Evolutionary conservation across 1,140 invertebrate species (phyloP).

Genomic region (Nymphalis io): DNA sequence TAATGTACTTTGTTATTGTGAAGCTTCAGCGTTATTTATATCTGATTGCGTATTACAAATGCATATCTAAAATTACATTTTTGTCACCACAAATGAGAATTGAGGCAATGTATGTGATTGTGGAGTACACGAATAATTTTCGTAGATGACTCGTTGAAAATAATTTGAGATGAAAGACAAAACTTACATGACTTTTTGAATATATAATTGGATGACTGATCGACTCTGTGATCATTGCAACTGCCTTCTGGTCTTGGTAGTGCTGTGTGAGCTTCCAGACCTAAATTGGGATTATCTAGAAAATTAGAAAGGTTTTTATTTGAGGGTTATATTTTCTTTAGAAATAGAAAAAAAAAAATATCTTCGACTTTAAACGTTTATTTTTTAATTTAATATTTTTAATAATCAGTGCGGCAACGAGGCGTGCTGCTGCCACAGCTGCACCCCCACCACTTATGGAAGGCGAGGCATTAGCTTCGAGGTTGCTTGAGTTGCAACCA

Average conservation of each 20-base stretch:
- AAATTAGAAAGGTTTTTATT: no score
- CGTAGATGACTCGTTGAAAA: background rate
- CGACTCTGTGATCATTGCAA: no score
- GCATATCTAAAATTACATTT: conserved; percentile 9
- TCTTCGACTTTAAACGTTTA: no score
- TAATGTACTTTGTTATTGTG: background rate
- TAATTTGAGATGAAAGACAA: background rate
- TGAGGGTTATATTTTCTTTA: no score
- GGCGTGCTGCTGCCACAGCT: conserved; percentile 84
- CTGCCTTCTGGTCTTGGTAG: no score
- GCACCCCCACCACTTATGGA: conserved; percentile 97
- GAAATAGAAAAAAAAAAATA: no score
- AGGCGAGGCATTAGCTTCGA: conserved; percentile 95
- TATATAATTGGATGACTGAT: no score
- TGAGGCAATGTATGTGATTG: background rate
- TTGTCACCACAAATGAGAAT: background rate
- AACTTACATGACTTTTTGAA: background rate
- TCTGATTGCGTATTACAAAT: background rate
- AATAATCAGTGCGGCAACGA: conserved; percentile 84
- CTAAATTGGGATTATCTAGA: no score
- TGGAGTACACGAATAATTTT: background rate
- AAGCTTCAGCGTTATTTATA: conserved; percentile 1
- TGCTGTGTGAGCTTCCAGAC: no score
- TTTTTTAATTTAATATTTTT: no score
- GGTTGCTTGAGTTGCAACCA: conserved; percentile 97